Conservation (phyloP, 2,113 vertebrate genomes). For the Pipra filicauda region DNA sequence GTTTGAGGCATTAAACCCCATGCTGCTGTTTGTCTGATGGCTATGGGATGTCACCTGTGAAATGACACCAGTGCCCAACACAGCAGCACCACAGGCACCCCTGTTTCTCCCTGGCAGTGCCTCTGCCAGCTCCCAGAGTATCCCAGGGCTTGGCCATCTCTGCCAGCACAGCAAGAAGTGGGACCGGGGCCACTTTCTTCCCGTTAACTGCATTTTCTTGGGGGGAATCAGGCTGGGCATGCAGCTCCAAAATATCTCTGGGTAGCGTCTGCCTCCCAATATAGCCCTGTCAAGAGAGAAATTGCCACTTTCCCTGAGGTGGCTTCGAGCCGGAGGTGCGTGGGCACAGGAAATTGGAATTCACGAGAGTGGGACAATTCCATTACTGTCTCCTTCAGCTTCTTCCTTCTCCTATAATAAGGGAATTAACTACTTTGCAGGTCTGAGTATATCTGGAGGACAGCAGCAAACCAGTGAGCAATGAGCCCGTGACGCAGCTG, state of each 20-base stretch:
- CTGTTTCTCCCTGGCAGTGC: background rate
- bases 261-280: background rate
- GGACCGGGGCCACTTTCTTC: background rate
- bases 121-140: background rate
- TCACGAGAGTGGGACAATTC: conserved; percentile 54
- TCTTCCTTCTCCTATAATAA: conserved; percentile 43
- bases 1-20: no score
- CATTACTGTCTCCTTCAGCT: conserved; percentile 34
- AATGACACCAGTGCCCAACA: background rate
- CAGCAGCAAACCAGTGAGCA: background rate
- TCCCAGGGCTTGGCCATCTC: fast-evolving
- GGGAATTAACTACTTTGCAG: conserved; percentile 37
- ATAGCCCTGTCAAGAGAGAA: conserved; percentile 53
- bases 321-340: background rate
- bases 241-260: background rate
- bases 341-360: conserved; percentile 48
- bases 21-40: background rate
- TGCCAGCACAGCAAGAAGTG: background rate
- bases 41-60: background rate
- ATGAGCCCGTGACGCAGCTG: conserved; percentile 49
- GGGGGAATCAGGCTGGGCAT: background rate
- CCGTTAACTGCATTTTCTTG: background rate
- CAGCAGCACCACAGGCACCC: background rate
- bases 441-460: conserved; percentile 7
- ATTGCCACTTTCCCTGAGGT: conserved; percentile 44